A percentile compares a stretch with the other conserved stretches of the same genome.
phyloP scores from a whole-genome alignment of 2,888 invertebrate species.

The Lamproptera curius region DNA sequence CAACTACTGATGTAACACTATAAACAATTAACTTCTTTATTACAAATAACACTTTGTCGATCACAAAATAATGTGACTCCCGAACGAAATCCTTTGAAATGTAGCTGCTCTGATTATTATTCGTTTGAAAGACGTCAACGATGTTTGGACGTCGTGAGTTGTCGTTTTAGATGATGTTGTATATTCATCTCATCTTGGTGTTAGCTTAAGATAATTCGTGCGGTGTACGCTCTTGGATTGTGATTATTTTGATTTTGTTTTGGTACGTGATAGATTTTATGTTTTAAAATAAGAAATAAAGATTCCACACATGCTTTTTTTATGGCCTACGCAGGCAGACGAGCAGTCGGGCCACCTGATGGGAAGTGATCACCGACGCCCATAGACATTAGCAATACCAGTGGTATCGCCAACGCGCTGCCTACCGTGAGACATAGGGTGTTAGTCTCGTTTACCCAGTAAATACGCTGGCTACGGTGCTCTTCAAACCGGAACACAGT shows the following conservation, averaged over 20 bases:
- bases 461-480: too few relatives aligned
- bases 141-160: constrained; percentile 19
- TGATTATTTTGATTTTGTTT: neutral
- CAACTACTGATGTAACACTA: constrained; percentile 12
- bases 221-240: neutral
- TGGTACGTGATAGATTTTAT: too few relatives aligned
- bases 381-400: too few relatives aligned
- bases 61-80: neutral
- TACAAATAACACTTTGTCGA: neutral
- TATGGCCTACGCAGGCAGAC: too few relatives aligned
- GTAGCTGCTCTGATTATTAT: constrained; percentile 13
- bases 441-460: too few relatives aligned
- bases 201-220: constrained; percentile 9
- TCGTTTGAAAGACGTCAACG: constrained; percentile 14
- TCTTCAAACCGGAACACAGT: too few relatives aligned
- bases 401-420: too few relatives aligned
- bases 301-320: too few relatives aligned
- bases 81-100: constrained; percentile 11
- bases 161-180: constrained; percentile 15
- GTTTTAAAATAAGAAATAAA: too few relatives aligned
- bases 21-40: constrained; percentile 6
- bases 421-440: too few relatives aligned
- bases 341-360: too few relatives aligned
- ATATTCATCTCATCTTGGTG: constrained; percentile 11
- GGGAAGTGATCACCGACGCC: too few relatives aligned